Base-by-base conservation (phyloP, 2,113 vertebrate species). In the Chloebia gouldiae region DNA sequence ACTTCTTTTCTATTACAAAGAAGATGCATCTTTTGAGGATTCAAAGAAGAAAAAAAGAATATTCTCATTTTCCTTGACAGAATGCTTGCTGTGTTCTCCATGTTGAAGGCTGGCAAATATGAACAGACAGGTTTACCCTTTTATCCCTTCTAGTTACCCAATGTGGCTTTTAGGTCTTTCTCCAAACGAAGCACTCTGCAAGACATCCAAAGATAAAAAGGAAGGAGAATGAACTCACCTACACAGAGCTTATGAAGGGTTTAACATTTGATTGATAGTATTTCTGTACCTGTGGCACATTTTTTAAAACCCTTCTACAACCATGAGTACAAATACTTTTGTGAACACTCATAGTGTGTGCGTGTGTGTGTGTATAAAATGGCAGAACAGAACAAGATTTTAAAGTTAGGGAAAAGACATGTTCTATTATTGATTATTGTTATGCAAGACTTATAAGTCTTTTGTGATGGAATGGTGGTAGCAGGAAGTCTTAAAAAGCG, bases 31-130 rank as follows among this genome's bases (percentile, higher is more conserved):
- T 97, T 98, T 97, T 96, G 95, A 97, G 96, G 95, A 97, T 97
- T 98, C 96, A 97, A 97, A 98, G 97, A 96, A 95, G 61, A 7
- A 44, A 88, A 90, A 96, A 97, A 96, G 95, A 97, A 96, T 92
- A 97, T 95, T 96, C 95, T 97, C 95, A 93, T 97, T 98, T 98
- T 98, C 95, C 95, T 96, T 97, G 96, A 97, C 97, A 97, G 97
- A 96, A 69, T 72, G 75, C 93, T 87, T 93, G 96, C 97, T 97
- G 97, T 95, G 96, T 96, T 97, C 96, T 93, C 92, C 82, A 81
- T 66, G 95, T 95, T 95, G 95, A 96, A 93, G 97, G 95, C 81
- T 68, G 45, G 96, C 88, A 97, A 96, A 97, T 97, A 90, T 47
- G 95, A 96, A 92, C 91, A 92, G 97, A 94, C 79, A 92, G 90